Conservation (phyloP, 2,888 invertebrate genomes). For the Spialia ferax region DNA sequence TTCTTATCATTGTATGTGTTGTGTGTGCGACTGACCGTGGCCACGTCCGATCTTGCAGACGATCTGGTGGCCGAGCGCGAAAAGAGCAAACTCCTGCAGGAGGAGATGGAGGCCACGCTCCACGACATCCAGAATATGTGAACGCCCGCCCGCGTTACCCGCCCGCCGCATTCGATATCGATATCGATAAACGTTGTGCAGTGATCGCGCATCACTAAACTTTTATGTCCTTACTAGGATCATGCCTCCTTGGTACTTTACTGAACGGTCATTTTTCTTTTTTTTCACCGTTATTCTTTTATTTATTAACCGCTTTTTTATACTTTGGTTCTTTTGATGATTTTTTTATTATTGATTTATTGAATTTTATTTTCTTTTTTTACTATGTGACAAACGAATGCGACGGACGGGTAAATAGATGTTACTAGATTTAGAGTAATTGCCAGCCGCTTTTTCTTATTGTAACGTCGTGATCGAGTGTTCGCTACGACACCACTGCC, state of each 20-base stretch:
- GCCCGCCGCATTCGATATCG: constrained; percentile 56
- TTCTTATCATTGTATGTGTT: constrained; percentile 62
- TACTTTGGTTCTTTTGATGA: constrained; percentile 17
- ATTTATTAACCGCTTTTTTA: constrained; percentile 41
- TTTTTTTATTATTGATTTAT: too few relatives aligned
- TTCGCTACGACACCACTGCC: constrained; percentile 83
- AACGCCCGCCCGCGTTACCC: constrained; percentile 68
- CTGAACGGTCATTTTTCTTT: neutral
- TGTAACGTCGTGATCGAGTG: constrained; percentile 76
- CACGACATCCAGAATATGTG: constrained; percentile 99
- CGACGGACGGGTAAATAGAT: constrained; percentile 72
- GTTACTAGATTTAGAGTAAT: constrained; percentile 81
- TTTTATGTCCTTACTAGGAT: constrained; percentile 9
- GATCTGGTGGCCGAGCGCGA: constrained; percentile 97
- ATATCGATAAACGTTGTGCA: constrained; percentile 48
- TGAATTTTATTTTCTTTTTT: constrained; percentile 38
- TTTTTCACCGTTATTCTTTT: constrained; percentile 27
- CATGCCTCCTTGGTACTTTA: constrained; percentile 1
- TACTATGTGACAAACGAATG: constrained; percentile 52
- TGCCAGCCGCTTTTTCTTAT: constrained; percentile 81
- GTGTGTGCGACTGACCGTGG: constrained; percentile 79
- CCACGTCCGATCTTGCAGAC: constrained; percentile 91
- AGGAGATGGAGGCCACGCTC: constrained; percentile 99
- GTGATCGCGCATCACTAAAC: constrained; percentile 43
- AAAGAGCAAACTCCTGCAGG: constrained; percentile 98